Base-by-base conservation (phyloP, 2,113 vertebrate species). In the Cryptotis parvus region DNA sequence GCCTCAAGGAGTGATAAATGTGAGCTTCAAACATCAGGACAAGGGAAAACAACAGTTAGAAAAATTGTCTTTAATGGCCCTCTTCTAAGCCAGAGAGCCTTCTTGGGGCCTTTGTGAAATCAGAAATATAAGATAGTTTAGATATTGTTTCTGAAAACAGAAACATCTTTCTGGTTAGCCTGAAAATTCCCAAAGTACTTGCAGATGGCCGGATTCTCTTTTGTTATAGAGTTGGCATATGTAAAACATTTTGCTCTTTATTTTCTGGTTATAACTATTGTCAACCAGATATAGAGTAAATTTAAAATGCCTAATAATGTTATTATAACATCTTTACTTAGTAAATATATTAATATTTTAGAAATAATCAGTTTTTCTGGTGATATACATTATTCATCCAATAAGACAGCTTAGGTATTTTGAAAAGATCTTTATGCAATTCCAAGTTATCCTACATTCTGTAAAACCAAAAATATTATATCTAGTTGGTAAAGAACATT, bases 361-460 rank as follows among this genome's bases (percentile, higher is more conserved):
- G 39, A 69, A 90, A 90, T 41, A 70, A 82, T 27, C 7, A 35
- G 2, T 63, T 82, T n/a, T 6, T 87, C 55, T 81, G 74, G 33
- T 81, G 14, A 26, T 35, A 63, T 69, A 39, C 49, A 73, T 8
- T 77, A 15, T 73, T 76, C 66, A 41, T 55, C 27, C 15, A 58
- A 41, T 27, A 89, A 77, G 55, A 85, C 10, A 37, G 35, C 39
- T 69, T 84, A 58, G 69, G 26, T 66, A 35, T 89, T 89, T 72
- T 68, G 55, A 89, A 82, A 93, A 72, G 65, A 76, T 20, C 52
- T 91, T 77, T 68, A 72, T 37, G 29, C 80, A 58, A 63, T 55
- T 33, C 1, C 24, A 39, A 24, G 80, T 80, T 1, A 14, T 37
- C 43, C 43, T 24, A 76, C 9, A 72, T 9, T 43, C 41, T 72